Evolutionary conservation across 2,797 vertebrate species (phyloP).

Genomic region (Threskiornis aethiopicus): DNA sequence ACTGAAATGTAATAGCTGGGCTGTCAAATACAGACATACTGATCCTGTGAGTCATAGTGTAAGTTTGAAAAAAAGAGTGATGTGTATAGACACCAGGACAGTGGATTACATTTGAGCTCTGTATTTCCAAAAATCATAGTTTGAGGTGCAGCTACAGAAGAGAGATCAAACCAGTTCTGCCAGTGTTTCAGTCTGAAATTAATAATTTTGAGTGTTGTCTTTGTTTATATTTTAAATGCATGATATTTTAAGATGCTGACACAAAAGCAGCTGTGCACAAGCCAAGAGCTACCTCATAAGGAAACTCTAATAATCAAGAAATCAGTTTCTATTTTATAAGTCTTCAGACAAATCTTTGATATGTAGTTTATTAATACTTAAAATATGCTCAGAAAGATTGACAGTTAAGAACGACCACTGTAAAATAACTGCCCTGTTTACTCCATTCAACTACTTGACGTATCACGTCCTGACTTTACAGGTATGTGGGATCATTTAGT

Average conservation of each 20-base stretch:
- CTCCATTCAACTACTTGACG: neutral
- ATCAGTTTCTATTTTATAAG: neutral
- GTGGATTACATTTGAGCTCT: neutral
- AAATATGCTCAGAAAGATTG: neutral
- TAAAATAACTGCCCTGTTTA: neutral
- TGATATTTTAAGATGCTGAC: neutral
- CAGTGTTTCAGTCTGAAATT: neutral
- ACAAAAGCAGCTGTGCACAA: neutral
- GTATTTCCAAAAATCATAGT: neutral
- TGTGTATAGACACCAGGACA: neutral
- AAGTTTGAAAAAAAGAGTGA: neutral
- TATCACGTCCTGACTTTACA: constrained; percentile 68
- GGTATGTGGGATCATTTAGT: constrained; percentile 83
- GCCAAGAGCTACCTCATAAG: neutral
- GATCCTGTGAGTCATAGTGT: neutral
- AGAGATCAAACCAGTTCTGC: neutral
- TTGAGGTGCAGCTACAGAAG: neutral
- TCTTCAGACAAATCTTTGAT: neutral
- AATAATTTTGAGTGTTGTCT: neutral
- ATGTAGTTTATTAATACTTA: neutral
- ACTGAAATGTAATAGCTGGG: neutral
- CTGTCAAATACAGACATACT: neutral
- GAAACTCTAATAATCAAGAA: neutral
- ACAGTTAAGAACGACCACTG: neutral
- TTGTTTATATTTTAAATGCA: neutral